phyloP scores from a whole-genome alignment of 1,140 invertebrate species.

The Atta texana region DNA sequence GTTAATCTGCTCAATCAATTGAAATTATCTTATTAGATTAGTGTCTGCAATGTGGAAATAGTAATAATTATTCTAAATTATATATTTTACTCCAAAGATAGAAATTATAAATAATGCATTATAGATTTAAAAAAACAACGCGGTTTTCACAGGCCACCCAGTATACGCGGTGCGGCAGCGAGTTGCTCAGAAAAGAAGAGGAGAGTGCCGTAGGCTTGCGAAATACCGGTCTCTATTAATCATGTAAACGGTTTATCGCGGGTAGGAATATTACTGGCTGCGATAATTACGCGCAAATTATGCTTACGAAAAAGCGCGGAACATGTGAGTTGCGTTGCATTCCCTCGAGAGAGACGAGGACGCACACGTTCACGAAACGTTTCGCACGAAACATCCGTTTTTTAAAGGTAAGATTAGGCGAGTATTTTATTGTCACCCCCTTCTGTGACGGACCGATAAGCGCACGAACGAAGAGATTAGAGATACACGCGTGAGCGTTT shows the following conservation, averaged over 20 bases:
- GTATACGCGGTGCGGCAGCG: conserved; percentile 22
- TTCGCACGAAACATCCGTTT: conserved; percentile 35
- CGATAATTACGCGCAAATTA: conserved; percentile 84
- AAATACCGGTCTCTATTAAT: conserved; percentile 85
- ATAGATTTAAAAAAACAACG: not conserved
- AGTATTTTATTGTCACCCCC: conserved; percentile 32
- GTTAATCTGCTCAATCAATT: not conserved
- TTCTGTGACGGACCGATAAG: conserved; percentile 42
- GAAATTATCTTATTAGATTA: not conserved
- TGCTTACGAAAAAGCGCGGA: conserved; percentile 67
- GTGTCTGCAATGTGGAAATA: not conserved
- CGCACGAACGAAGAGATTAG: conserved; percentile 43
- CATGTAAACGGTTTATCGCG: conserved; percentile 85
- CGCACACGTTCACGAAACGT: not conserved
- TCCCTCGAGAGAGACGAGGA: conserved; percentile 3
- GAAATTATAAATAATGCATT: not conserved
- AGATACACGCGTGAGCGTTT: conserved; percentile 19
- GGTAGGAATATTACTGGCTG: conserved; percentile 81
- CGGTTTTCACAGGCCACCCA: conserved; percentile 38
- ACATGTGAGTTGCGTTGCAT: conserved; percentile 12
- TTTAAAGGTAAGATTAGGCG: conserved; percentile 27
- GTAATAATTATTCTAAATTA: not conserved
- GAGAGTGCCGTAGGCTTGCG: conserved; percentile 73
- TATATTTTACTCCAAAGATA: not conserved
- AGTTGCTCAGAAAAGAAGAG: conserved; percentile 62